Base-by-base conservation (phyloP, 2,113 vertebrate genomes). In the Archilochus colubris region DNA sequence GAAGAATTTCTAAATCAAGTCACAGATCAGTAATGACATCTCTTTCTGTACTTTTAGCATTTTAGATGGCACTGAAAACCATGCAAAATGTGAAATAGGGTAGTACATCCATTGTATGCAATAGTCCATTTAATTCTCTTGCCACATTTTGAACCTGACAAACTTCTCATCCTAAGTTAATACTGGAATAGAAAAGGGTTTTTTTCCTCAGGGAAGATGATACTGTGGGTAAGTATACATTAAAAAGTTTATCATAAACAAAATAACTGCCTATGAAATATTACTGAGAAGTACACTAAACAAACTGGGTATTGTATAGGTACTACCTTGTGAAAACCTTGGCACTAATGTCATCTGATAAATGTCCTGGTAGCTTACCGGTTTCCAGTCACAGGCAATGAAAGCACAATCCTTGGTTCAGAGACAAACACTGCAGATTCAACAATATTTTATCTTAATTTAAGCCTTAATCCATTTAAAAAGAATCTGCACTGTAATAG, bases 401-500 rank as follows among this genome's bases (percentile, higher is more conserved):
- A 70, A 95, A 95, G 61, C 19, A 5, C 82, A 74, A 40, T 14
- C 4, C 67, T 90, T 79, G 27, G 18, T 94, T 91, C 94, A 33
- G 58, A 86, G 69, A 67, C 68, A 96, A 96, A 85, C 94, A 86
- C 61, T 30, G 93, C 68, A 72, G 70, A 78, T 51, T 44, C 88
- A 79, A 97, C 96, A 96, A 95, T 69, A 96, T 95, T 95, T 96
- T 95, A 91, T 95, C 89, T 96, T 97, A 88, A 93, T 95, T 97
- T 94, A 96, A 95, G 66, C 81, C 53, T 69, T 96, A 97, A 97
- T 95, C 72, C 78, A 86, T 96, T 98, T 95, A 94, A 96, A 96
- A 95, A 96, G 66, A 92, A 97, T 97, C 88, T 95, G 85, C 89
- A 90, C 90, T 90, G 92, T 97, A 97, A 98, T 97, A 93, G 95